Evolutionary conservation across 2,888 invertebrate genomes (phyloP), one percentile per base, ranked within the genome.

Genomic region (Thysanoteuthis rhombus): DNA sequence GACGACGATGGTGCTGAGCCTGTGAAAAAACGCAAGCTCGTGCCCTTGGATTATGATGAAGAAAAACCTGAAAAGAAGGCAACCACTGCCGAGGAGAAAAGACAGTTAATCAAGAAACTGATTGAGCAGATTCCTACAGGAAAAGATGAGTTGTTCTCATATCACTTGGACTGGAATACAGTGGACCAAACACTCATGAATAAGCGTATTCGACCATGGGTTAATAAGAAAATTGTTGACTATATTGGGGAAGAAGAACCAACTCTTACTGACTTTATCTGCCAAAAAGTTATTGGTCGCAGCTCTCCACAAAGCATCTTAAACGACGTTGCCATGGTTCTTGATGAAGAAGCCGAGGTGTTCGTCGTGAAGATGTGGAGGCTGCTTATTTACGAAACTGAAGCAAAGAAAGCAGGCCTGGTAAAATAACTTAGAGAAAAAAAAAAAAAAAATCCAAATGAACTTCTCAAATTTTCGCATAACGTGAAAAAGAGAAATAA

Each of bases 331-430:
- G 99, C 99, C 97, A 99, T 99, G 99, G 99, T 99, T 95, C 98
- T 99, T 96, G 99, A 99, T 97, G 99, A 99, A 97, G 99, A 99
- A 97, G 99, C 99, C 10, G 99, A 99, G 97, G 99, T 99, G 95
- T 99, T 99, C 97, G 99, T 99, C 96, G 99, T 99, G 95, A 99
- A 99, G 98, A 99, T 99, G 99, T 99, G 99, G 99, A 98, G 99
- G 95, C 98, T 99, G 96, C 98, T 99, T 95, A 99, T 99, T 96
- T 99, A 99, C 97, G 99, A 99, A 98, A 99, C 99, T 95, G 99
- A 99, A 98, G 99, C 99, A 94, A 99, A 99, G 97, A 99, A 99
- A 97, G 98, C 98, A 97, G 99, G 99, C 95, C 98, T 99, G 97
- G 98, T 98, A 95, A 98, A 98, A 95, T 96, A 95, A 95, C 25